Base-by-base conservation (phyloP, 2,113 vertebrate species). In the Campylorhamphus procurvoides region DNA sequence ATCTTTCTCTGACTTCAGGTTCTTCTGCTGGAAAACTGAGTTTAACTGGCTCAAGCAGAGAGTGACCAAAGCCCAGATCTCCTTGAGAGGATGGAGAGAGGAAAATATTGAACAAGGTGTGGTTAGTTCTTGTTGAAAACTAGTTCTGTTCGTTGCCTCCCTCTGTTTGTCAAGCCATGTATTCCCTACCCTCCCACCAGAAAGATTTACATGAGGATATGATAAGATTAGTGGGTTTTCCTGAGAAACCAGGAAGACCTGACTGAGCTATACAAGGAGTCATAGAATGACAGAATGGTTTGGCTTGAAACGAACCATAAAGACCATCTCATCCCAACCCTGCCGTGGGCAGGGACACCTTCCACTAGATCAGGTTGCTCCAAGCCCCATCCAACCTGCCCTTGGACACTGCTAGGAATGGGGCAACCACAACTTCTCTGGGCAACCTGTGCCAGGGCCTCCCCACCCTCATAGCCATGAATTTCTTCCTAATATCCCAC, bases 381-480 rank as follows among this genome's bases (percentile, higher is more conserved):
- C 60, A 59, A 50, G 5, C 14, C 15, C 4, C 0, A 0, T 22
- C 50, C 42, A 88, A 0, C 22, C 42, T 28, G 50, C 25, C 25
- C 22, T 73, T 1, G 31, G 0, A 16, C 35, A 50, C 1, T 80
- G 1, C 14, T 31, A 50, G 42, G 14, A 31, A 49, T 37, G 58
- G 7, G 6, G 6, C 40, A 87, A 8, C 49, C 58, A 29, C n/a
- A 79, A 17, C 18, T 63, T 6, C 66, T 47, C 12, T 62, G 39
- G 6, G 5, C n/a, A 63, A 0, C 23, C 56, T 49, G 29, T 49
- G 42, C 49, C 75, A 56, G 66, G 12, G 13, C 14, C 31, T 66
- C 1, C 0, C 0, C 18, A 29, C 10, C 31, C 46, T 75, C 33
- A 17, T 8, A 46, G 18, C 0, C 2, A 22, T 12, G 10, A n/a